These are phyloP conservation scores for Sebastolobus alascanus DNA, from an alignment of 2,797 vertebrate genomes.

Conservation along the genomic window DNA sequence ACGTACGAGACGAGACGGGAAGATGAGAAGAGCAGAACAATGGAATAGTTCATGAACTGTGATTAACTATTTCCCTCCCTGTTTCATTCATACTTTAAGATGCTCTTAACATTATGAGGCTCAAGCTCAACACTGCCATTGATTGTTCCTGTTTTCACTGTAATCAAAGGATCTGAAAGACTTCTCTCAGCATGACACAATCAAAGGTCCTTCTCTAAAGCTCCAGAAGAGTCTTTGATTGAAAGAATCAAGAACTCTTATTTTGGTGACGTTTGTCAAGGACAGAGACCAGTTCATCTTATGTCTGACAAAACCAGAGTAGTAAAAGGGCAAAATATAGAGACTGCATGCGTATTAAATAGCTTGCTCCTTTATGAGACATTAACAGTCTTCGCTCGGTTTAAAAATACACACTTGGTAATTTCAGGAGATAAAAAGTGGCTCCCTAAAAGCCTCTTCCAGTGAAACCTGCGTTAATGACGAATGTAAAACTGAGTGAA, in stretches of 20 bases:
- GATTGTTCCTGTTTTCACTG: slow-evolving; percentile 5
- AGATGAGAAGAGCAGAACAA: not conserved
- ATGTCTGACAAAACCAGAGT: not conserved
- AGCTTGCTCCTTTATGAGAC: slow-evolving; percentile 6
- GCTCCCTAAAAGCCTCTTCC: slow-evolving; percentile 61
- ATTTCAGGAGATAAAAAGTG: slow-evolving; percentile 52
- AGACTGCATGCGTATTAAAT: slow-evolving; percentile 7
- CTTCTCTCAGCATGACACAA: slow-evolving; percentile 1
- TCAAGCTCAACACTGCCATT: not conserved
- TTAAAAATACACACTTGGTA: slow-evolving; percentile 41
- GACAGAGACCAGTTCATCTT: slow-evolving; percentile 2
- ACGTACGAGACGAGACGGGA: rapidly evolving
- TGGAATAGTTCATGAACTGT: not conserved
- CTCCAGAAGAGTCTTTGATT: slow-evolving; percentile 10
- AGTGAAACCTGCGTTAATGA: slow-evolving; percentile 44
- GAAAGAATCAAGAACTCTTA: slow-evolving; percentile 44
- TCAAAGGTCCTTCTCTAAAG: slow-evolving; percentile 11
- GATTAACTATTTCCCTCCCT: not conserved
- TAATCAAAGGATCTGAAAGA: slow-evolving; percentile 23
- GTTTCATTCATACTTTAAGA: not conserved
- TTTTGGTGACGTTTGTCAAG: slow-evolving; percentile 28
- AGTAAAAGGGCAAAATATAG: slow-evolving; percentile 13
- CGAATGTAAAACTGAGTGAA: slow-evolving; percentile 55
- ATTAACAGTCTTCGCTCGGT: slow-evolving; percentile 26
- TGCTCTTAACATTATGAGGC: slow-evolving; percentile 9